Evolutionary conservation across 2,113 vertebrate genomes (phyloP).

Genomic region (Peromyscus maniculatus): DNA sequence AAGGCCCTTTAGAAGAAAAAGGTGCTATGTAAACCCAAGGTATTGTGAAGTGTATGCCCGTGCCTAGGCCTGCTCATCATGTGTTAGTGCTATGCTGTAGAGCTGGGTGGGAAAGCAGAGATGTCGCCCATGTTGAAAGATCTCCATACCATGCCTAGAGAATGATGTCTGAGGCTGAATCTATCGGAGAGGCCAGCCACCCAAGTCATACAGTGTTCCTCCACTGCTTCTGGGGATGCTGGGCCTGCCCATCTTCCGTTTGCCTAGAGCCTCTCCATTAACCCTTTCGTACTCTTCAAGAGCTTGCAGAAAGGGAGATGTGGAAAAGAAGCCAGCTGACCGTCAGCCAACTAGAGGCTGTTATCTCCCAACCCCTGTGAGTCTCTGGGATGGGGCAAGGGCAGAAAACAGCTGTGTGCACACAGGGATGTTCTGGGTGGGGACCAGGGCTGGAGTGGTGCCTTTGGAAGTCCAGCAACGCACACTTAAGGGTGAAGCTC

Average conservation of each 20-base stretch:
- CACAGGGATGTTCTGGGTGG: background rate
- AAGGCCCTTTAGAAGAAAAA: slow-evolving; percentile 70
- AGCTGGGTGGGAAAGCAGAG: background rate
- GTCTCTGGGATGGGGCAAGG: background rate
- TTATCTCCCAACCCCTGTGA: background rate
- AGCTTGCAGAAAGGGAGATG: background rate
- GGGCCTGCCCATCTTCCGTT: background rate
- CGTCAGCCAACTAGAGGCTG: background rate
- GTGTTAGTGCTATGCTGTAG: background rate
- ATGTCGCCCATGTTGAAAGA: background rate
- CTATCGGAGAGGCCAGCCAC: background rate
- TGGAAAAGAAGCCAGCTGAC: background rate
- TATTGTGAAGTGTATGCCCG: slow-evolving; percentile 45
- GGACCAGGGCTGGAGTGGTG: background rate
- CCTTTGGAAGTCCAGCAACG: background rate
- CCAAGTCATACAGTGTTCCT: background rate
- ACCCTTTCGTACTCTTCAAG: background rate
- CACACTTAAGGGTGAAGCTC: background rate
- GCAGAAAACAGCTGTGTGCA: background rate
- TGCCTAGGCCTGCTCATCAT: slow-evolving; percentile 18
- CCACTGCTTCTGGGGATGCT: background rate
- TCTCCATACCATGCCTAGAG: background rate
- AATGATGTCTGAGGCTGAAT: background rate
- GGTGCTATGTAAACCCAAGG: slow-evolving; percentile 82
- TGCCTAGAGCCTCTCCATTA: background rate